phyloP scores from a whole-genome alignment of 2,888 invertebrate species.

The Torymus tubicola region DNA sequence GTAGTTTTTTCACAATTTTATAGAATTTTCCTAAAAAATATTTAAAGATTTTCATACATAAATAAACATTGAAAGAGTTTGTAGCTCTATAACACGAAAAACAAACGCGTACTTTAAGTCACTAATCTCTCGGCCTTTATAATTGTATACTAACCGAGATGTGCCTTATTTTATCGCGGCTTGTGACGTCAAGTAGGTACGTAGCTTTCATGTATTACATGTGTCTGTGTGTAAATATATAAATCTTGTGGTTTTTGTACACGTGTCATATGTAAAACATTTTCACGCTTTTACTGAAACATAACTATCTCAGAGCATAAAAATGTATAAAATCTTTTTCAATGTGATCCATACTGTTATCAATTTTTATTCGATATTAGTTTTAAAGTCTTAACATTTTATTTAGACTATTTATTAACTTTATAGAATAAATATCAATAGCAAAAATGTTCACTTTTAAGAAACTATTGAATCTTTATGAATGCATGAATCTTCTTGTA shows the following conservation, averaged over 20 bases:
- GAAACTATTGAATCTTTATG: background rate
- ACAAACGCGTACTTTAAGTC: constrained; percentile 55
- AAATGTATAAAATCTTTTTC: no score
- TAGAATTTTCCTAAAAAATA: no score
- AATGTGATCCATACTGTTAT: background rate
- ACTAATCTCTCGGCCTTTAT: constrained; percentile 55
- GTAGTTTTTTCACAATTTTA: no score
- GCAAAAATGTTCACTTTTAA: background rate
- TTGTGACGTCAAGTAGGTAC: constrained; percentile 77
- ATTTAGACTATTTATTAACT: no score
- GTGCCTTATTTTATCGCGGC: constrained; percentile 76
- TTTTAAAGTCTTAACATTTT: background rate
- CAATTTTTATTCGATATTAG: constrained; percentile 9
- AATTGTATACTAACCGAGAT: constrained; percentile 75
- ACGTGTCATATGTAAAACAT: constrained; percentile 37
- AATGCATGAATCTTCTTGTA: background rate
- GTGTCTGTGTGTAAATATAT: constrained; percentile 55
- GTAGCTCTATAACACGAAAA: constrained; percentile 35
- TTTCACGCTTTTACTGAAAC: constrained; percentile 19
- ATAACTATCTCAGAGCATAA: no score
- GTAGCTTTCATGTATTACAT: constrained; percentile 69
- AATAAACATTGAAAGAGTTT: constrained; percentile 26
- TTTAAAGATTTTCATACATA: no score
- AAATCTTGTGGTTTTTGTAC: constrained; percentile 34
- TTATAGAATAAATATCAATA: background rate